Evolutionary conservation across 2,797 vertebrate species (phyloP), one percentile per base, ranked within the genome.

Genomic region (Enteromius radiatus): DNA sequence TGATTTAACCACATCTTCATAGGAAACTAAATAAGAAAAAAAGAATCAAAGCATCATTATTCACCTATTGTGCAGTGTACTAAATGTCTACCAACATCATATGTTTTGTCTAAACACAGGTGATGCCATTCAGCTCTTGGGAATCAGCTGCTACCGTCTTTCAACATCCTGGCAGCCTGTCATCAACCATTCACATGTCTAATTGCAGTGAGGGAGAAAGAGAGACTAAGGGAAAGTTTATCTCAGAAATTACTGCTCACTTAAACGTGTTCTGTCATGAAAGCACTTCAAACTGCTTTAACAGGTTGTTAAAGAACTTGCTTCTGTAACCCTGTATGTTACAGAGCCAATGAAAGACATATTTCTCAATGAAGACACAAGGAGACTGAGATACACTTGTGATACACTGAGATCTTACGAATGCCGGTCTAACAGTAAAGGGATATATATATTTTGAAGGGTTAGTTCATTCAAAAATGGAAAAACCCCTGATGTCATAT

Each of bases 81-180:
- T 33, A 64, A 52, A 77, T 54, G 73, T 70, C 63, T 43, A 52
- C 45, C 69, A 73, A 82, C 23, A 47, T 71, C 67, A 82, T 73
- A 23, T 78, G 59, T 82, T 82, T 73, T 78, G 36, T 74, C 67
- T 68, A 84, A 84, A 76, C 78, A 84, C 84, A 82, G 84, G 80
- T 82, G 84, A 77, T 85, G 76, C 76, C 76, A 84, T 79, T 84
- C 43, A 73, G 23, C 19, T 78, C 47, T 67, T 85, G 31, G 59
- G 38, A 82, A 78, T 82, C 75, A 74, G 61, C 80, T 75, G 81
- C 61, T 64, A 36, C 61, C 9, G 41, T 82, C 67, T 36, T 83
- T 84, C 59, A 47, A 78, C 75, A 79, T 52, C 56, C 26, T 78
- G 64, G 36, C 70, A 86, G 59, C 38, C 41, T 76, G 61, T 73